Evolutionary conservation across 2,113 vertebrate genomes (phyloP).

Genomic region (Sardina pilchardus): DNA sequence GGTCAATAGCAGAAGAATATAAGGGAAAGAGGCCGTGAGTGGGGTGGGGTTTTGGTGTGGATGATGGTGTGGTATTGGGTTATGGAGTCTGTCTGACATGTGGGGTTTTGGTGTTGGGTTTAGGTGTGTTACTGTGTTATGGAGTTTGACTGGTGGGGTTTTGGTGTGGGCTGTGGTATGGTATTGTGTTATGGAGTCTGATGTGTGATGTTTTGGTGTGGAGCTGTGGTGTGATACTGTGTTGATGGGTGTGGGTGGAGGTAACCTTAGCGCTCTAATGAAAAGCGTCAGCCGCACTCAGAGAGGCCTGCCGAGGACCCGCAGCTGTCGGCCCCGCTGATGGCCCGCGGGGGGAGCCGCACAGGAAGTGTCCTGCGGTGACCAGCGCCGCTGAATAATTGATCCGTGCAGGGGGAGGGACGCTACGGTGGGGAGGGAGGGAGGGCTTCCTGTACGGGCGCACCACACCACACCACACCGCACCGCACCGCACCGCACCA

Average conservation of each 20-base stretch:
- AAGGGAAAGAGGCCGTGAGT: constrained; percentile 30
- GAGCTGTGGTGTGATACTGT: constrained; percentile 2
- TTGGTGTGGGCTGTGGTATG: too few species aligned
- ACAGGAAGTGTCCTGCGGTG: constrained; percentile 65
- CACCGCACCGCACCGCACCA: neutral
- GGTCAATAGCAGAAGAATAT: neutral
- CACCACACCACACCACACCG: neutral
- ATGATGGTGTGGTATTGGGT: neutral
- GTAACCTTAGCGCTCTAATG: constrained; percentile 47
- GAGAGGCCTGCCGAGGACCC: constrained; percentile 48
- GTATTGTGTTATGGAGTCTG: too few species aligned
- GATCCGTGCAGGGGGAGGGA: constrained; percentile 49
- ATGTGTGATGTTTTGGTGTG: too few species aligned
- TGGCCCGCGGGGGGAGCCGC: constrained; percentile 61
- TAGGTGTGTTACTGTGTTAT: too few species aligned
- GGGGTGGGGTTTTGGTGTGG: constrained; percentile 32
- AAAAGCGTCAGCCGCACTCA: constrained; percentile 48
- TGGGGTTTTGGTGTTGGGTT: too few species aligned
- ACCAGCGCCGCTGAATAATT: constrained; percentile 66
- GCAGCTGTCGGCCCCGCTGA: constrained; percentile 72
- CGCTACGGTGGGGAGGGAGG: neutral
- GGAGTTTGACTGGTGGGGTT: too few species aligned
- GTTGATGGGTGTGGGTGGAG: constrained; percentile 5
- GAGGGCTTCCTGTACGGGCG: neutral
- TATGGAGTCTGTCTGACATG: constrained; percentile 8